Conservation (phyloP, 1,140 invertebrate genomes). For the Agrilus planipennis region DNA sequence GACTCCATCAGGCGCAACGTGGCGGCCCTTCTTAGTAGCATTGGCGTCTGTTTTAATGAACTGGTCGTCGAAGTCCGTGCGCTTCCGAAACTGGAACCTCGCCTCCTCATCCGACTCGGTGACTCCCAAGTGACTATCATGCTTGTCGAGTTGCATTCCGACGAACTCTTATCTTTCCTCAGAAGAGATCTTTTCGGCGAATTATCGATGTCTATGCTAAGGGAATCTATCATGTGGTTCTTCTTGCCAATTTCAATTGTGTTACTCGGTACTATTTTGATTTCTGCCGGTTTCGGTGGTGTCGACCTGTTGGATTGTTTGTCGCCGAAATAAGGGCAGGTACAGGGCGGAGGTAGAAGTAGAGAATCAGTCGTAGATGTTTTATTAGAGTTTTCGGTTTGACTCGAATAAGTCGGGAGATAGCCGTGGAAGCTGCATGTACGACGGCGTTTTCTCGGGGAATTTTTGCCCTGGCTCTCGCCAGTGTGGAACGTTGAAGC, state of each 20-base stretch:
- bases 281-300: constrained; percentile 35
- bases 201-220: too few relatives aligned
- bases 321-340: constrained; percentile 65
- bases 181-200: constrained; percentile 17
- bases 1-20: constrained; percentile 20
- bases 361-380: constrained; percentile 25
- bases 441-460: constrained; percentile 31
- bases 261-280: constrained; percentile 43
- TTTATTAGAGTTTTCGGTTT: constrained; percentile 6
- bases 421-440: constrained; percentile 40
- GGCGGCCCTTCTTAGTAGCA: constrained; percentile 25
- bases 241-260: too few relatives aligned
- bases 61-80: constrained; percentile 36
- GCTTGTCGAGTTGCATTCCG: constrained; percentile 23
- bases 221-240: too few relatives aligned
- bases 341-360: constrained; percentile 56
- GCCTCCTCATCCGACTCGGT: constrained; percentile 35
- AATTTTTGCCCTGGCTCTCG: constrained; percentile 28
- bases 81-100: constrained; percentile 46
- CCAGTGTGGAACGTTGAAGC: constrained; percentile 43
- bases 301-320: constrained; percentile 37
- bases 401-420: constrained; percentile 3
- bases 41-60: constrained; percentile 19
- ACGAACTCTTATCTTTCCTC: constrained; percentile 14
- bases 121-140: constrained; percentile 52